Evolutionary conservation across 2,113 vertebrate genomes (phyloP).

Genomic region (Hemichromis elongatus): DNA sequence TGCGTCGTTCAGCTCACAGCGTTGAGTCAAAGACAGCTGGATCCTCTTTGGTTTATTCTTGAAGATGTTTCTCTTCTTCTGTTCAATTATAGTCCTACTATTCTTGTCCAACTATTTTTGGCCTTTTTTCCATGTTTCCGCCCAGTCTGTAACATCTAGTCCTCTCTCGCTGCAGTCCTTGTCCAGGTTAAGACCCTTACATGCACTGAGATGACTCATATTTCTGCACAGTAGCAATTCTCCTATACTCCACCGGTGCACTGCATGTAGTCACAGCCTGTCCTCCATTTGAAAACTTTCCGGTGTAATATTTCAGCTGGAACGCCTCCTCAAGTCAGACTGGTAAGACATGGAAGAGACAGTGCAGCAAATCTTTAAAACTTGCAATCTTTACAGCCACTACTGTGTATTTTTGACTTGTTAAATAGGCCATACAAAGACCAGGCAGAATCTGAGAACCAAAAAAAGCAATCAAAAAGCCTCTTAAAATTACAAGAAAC

Average conservation of each 20-base stretch:
- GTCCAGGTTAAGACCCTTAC: background rate
- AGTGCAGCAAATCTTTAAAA: background rate
- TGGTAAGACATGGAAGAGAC: background rate
- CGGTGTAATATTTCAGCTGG: background rate
- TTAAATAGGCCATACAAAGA: background rate
- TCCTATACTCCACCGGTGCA: background rate
- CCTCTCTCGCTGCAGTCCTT: background rate
- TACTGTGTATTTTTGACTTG: background rate
- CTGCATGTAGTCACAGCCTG: background rate
- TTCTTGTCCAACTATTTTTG: background rate
- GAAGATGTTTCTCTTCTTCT: background rate
- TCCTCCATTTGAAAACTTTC: background rate
- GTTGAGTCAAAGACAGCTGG: background rate
- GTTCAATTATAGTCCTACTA: background rate
- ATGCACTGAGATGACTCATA: background rate
- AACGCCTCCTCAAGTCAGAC: background rate
- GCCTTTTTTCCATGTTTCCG: conserved; percentile 5
- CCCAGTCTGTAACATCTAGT: background rate
- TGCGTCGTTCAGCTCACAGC: background rate
- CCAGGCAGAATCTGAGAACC: background rate
- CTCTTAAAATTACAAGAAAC: background rate
- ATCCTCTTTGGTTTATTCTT: background rate
- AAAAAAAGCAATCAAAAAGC: background rate
- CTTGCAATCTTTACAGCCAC: background rate
- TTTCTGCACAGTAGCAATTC: background rate